Evolutionary conservation across 2,797 vertebrate genomes (phyloP).

Genomic region (Myotis vivesi): DNA sequence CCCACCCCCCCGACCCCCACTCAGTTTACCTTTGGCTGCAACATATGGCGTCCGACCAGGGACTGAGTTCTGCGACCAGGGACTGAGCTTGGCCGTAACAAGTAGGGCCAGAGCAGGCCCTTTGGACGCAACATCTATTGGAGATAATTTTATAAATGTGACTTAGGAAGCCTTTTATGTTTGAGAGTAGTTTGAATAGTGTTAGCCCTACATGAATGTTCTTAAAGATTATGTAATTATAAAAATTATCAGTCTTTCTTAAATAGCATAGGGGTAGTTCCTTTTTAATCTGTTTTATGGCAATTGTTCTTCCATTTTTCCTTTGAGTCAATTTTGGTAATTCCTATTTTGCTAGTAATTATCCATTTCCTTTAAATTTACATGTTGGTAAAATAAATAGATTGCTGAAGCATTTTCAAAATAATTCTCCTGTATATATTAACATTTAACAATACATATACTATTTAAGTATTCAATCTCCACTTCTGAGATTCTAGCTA

Average conservation of each 20-base stretch:
- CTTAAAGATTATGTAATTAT: background rate
- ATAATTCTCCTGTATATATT: background rate
- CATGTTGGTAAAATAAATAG: background rate
- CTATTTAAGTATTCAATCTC: background rate
- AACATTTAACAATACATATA: background rate
- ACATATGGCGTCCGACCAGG: too few species aligned
- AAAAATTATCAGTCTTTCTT: background rate
- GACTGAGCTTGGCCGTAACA: too few species aligned
- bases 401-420: background rate
- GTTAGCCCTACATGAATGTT: background rate
- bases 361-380: background rate
- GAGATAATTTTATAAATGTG: background rate
- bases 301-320: background rate
- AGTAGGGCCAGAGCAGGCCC: too few species aligned
- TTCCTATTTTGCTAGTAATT: background rate
- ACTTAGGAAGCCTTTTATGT: background rate
- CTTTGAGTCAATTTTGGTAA: background rate
- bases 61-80: too few species aligned
- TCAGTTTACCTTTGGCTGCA: too few species aligned
- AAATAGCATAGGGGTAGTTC: background rate
- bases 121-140: background rate
- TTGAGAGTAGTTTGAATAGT: background rate
- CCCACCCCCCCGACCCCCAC: too few species aligned
- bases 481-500: background rate
- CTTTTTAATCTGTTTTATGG: background rate